These are phyloP conservation scores for Eilema caniola DNA, from an alignment of 2,888 invertebrate genomes.

Conservation along the genomic window DNA sequence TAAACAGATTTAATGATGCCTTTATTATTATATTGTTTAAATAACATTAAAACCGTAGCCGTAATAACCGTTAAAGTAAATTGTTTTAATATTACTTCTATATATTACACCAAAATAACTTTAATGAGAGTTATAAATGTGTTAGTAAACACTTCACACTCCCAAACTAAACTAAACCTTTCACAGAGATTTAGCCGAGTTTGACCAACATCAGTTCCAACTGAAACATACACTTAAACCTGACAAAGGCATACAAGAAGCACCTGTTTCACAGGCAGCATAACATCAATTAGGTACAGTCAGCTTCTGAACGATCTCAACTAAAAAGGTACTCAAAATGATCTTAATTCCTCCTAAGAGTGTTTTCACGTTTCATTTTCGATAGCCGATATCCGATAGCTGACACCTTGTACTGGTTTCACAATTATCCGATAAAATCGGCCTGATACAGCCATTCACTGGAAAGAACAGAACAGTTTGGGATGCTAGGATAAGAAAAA, in stretches of 20 bases:
- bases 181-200: neutral
- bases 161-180: neutral
- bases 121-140: conserved; percentile 1
- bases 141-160: neutral
- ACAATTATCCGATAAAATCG: no score
- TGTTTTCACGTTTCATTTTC: no score
- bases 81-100: conserved; percentile 2
- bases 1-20: neutral
- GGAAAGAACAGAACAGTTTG: no score
- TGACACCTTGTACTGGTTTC: no score
- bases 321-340: no score
- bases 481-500: no score
- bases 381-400: no score
- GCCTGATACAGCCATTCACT: no score
- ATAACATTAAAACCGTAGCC: neutral
- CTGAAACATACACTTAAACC: neutral
- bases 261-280: conserved; percentile 7
- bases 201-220: neutral
- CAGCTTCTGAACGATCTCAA: no score
- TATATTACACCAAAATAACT: neutral
- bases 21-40: neutral
- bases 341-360: no score
- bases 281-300: conserved; percentile 28
- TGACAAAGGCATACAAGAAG: conserved; percentile 3
- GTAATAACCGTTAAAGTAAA: no score